A percentile compares a stretch with the other conserved stretches of the same genome.
Conservation (phyloP, 2,888 invertebrate genomes). For the Caenorhabditis japonica region DNA sequence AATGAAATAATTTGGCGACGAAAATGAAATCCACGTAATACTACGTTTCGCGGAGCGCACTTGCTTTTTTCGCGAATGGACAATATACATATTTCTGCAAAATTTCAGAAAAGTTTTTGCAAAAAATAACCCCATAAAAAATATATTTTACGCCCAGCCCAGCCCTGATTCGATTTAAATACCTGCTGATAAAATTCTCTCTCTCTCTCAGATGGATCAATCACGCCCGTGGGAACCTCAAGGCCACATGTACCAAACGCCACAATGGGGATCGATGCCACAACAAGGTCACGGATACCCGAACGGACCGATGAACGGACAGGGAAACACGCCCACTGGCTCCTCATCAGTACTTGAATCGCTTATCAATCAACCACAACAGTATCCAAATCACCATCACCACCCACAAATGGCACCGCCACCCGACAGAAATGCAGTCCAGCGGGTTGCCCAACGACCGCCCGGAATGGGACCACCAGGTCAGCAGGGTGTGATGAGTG, state of each 20-base stretch:
- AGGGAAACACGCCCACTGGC: conserved; percentile 26
- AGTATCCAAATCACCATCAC: conserved; percentile 49
- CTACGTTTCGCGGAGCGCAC: too few species aligned
- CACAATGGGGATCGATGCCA: conserved; percentile 34
- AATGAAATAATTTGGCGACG: too few species aligned
- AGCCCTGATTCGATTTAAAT: too few species aligned
- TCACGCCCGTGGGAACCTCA: conserved; percentile 45
- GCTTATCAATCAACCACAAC: conserved; percentile 62
- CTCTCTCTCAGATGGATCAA: conserved; percentile 33
- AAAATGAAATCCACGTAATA: too few species aligned
- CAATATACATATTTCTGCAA: too few species aligned
- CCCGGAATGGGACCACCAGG: conserved; percentile 14
- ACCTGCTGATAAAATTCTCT: not conserved
- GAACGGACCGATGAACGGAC: conserved; percentile 47
- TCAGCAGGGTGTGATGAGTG: conserved; percentile 34
- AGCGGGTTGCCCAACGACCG: not conserved
- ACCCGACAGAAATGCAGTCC: conserved; percentile 19
- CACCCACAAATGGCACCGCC: conserved; percentile 37
- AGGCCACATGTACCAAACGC: conserved; percentile 48
- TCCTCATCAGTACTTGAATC: conserved; percentile 60
- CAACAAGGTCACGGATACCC: conserved; percentile 41
- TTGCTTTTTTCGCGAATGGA: too few species aligned
- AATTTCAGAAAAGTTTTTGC: too few species aligned
- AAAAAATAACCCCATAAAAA: too few species aligned
- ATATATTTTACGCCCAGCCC: too few species aligned